phyloP scores from a whole-genome alignment of 1,140 invertebrate species.

The Drosophila repleta region DNA sequence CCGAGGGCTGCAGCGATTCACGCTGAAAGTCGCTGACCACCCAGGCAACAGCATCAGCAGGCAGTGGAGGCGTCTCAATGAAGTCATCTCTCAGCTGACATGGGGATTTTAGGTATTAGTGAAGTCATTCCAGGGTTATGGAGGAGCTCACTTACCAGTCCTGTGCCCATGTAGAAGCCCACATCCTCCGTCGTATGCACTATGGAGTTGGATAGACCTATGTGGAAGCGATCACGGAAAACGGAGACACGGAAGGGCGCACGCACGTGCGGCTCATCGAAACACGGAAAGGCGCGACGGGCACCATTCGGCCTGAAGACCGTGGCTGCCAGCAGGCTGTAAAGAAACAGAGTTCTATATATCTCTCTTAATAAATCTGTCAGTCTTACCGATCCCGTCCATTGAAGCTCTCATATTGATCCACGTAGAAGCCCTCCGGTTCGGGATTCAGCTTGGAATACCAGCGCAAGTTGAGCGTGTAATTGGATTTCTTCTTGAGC shows the following conservation, averaged over 20 bases:
- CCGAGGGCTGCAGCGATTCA: slow-evolving; percentile 78
- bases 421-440: slow-evolving; percentile 96
- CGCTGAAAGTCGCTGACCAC: slow-evolving; percentile 83
- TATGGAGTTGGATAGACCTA: slow-evolving; percentile 95
- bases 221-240: slow-evolving; percentile 92
- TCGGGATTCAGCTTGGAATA: slow-evolving; percentile 91
- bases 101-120: not conserved
- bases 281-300: slow-evolving; percentile 97
- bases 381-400: slow-evolving; percentile 90
- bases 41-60: slow-evolving; percentile 83
- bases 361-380: too few species aligned
- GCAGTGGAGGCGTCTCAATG: slow-evolving; percentile 81
- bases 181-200: slow-evolving; percentile 94
- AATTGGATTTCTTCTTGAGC: slow-evolving; percentile 91
- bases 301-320: slow-evolving; percentile 98
- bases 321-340: slow-evolving; percentile 95
- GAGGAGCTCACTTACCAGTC: slow-evolving; percentile 86
- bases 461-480: slow-evolving; percentile 93
- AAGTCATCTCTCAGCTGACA: slow-evolving; percentile 80
- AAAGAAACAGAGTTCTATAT: too few species aligned
- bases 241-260: slow-evolving; percentile 96
- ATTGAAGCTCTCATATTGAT: slow-evolving; percentile 90
- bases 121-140: not conserved
- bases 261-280: slow-evolving; percentile 98
- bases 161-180: slow-evolving; percentile 93